Conservation (phyloP, 2,888 invertebrate species). For the Ferrisia virgata region DNA sequence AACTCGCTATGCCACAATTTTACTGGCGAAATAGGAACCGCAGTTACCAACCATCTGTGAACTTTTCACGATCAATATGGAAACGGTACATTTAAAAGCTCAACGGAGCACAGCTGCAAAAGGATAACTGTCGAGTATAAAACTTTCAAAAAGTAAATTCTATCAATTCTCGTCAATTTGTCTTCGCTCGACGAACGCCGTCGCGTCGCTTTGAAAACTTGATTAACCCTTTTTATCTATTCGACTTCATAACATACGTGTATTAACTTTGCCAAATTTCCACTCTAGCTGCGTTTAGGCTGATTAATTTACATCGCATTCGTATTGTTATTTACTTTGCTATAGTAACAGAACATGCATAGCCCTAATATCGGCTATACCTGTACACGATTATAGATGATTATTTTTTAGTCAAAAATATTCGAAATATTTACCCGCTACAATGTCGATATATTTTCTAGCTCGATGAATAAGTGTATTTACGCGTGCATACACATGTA, state of each 20-base stretch:
- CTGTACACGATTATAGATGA: too few species aligned
- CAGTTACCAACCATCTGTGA: constrained; percentile 25
- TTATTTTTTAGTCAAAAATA: too few species aligned
- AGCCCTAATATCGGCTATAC: too few species aligned
- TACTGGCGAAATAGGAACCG: neutral
- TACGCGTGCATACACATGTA: too few species aligned
- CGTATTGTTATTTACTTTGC: too few species aligned
- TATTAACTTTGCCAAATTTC: neutral
- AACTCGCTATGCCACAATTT: constrained; percentile 25
- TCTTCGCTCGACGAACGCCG: neutral
- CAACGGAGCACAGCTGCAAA: constrained; percentile 20
- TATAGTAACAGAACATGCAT: too few species aligned
- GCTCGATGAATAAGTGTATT: too few species aligned
- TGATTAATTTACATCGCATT: neutral
- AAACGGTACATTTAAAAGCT: constrained; percentile 21
- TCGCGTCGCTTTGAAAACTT: neutral
- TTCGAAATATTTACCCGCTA: too few species aligned
- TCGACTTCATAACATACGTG: neutral
- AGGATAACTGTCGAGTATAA: constrained; percentile 20
- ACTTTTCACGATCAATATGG: constrained; percentile 30
- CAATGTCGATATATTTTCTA: too few species aligned
- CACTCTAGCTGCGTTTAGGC: neutral
- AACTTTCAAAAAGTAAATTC: constrained; percentile 18
- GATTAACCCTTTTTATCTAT: neutral
- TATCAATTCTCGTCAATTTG: constrained; percentile 11